Conservation (phyloP, 1,140 invertebrate genomes). For the Euura lappo region DNA sequence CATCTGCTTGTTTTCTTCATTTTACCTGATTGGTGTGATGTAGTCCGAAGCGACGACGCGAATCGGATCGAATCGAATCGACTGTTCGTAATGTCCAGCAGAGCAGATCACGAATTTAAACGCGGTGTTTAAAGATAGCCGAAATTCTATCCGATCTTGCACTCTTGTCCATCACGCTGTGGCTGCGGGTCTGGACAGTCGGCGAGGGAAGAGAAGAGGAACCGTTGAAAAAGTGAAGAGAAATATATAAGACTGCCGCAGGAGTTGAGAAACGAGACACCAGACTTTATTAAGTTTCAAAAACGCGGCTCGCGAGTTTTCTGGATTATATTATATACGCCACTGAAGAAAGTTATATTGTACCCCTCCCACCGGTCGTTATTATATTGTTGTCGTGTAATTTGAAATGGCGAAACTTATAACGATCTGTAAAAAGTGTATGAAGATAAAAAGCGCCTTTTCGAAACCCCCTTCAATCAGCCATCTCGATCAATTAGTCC, state of each 20-base stretch:
- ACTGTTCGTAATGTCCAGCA: too few relatives aligned
- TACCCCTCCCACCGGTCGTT: neutral
- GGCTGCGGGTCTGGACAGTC: neutral
- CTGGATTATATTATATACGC: neutral
- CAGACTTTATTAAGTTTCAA: slow-evolving; percentile 6
- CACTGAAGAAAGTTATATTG: neutral
- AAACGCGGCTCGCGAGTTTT: neutral
- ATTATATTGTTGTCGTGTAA: neutral
- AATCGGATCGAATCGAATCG: too few relatives aligned
- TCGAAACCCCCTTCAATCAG: too few relatives aligned
- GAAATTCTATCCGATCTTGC: too few relatives aligned
- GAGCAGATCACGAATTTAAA: neutral
- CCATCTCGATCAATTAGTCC: too few relatives aligned
- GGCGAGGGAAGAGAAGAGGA: neutral
- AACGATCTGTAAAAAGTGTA: too few relatives aligned
- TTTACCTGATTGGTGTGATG: too few relatives aligned
- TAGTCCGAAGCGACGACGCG: too few relatives aligned
- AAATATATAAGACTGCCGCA: neutral
- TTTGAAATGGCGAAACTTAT: neutral
- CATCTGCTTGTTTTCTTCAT: too few relatives aligned
- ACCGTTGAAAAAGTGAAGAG: neutral
- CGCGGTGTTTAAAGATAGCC: neutral
- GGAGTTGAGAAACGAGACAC: too few relatives aligned
- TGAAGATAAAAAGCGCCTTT: too few relatives aligned
- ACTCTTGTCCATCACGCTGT: too few relatives aligned